Percentiles rank a stretch among this genome's conserved stretches.
phyloP scores from a whole-genome alignment of 2,888 invertebrate species.

The Agrotis clavis region DNA sequence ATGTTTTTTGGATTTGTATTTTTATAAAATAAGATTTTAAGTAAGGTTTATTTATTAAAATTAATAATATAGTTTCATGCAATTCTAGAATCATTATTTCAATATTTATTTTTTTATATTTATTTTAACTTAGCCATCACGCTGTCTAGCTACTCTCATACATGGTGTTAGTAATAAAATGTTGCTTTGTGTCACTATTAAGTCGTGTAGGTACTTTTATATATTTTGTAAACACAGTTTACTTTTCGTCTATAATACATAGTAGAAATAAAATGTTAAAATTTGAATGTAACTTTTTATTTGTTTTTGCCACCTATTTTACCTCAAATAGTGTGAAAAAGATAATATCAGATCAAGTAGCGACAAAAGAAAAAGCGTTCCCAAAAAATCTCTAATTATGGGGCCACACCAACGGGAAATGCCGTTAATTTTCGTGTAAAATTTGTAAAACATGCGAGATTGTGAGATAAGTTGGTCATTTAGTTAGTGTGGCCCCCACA shows the following conservation, averaged over 20 bases:
- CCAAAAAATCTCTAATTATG: too few species aligned
- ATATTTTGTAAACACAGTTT: slow-evolving; percentile 48
- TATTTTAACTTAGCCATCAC: not conserved
- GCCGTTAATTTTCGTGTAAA: too few species aligned
- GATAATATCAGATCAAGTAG: not conserved
- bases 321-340: not conserved
- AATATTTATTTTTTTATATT: slow-evolving; percentile 8
- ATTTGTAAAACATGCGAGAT: too few species aligned
- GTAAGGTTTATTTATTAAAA: slow-evolving; percentile 24
- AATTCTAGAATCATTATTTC: slow-evolving; percentile 12
- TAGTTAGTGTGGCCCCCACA: too few species aligned
- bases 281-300: slow-evolving; percentile 13
- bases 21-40: slow-evolving; percentile 30
- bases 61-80: slow-evolving; percentile 19
- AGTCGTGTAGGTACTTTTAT: slow-evolving; percentile 28
- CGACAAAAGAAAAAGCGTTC: not conserved
- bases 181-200: slow-evolving; percentile 29
- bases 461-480: too few species aligned
- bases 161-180: slow-evolving; percentile 20
- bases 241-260: slow-evolving; percentile 41
- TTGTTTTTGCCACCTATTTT: slow-evolving; percentile 6
- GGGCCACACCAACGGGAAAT: too few species aligned
- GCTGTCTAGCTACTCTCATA: slow-evolving; percentile 1
- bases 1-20: slow-evolving; percentile 30
- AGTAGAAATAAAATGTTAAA: slow-evolving; percentile 53